Percentiles rank a stretch among this genome's conserved stretches.
These are phyloP conservation scores for Ashinkailepas kermadecensis DNA, from an alignment of 2,888 invertebrate genomes.

Conservation along the genomic window DNA sequence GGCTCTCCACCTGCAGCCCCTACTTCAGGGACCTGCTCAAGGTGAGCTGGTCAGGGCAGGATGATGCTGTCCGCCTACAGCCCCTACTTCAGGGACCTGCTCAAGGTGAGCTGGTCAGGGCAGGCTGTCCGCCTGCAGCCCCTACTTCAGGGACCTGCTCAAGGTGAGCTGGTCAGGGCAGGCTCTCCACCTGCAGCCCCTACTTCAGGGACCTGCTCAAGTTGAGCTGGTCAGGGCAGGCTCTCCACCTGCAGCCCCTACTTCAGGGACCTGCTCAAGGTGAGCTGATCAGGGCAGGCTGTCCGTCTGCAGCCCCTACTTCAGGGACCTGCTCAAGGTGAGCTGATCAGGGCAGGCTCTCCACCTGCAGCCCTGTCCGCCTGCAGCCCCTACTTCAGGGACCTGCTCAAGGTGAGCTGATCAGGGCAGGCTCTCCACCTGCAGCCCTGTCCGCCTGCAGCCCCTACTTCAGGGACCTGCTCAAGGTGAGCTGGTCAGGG, in stretches of 20 bases:
- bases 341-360: background rate
- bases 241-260: no score
- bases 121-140: conserved; percentile 38
- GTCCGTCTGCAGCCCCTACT: conserved; percentile 38
- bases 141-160: conserved; percentile 25
- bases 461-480: background rate
- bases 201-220: background rate
- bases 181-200: background rate
- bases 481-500: background rate
- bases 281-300: conserved; percentile 27
- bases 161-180: background rate
- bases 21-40: no score
- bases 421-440: no score
- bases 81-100: background rate
- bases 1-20: no score
- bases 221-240: background rate
- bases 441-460: no score
- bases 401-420: background rate
- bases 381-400: background rate
- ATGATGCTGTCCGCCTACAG: conserved; percentile 34
- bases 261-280: background rate
- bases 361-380: no score
- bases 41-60: no score
- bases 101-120: background rate
- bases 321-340: background rate